Base-by-base conservation (phyloP, 2,888 invertebrate genomes). In the Pyrochroa serraticornis region DNA sequence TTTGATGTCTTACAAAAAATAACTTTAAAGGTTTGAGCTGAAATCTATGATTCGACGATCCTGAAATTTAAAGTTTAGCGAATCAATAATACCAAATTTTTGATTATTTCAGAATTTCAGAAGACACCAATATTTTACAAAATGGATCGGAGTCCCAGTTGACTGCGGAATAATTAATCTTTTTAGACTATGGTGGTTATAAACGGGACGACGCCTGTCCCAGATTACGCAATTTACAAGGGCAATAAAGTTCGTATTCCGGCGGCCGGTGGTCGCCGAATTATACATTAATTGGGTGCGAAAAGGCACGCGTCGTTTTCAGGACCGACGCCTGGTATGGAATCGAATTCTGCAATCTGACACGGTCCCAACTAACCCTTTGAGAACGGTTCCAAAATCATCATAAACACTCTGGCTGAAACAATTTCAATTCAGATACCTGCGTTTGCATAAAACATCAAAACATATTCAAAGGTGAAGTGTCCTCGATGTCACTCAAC, bases 381-480 rank as follows among this genome's bases (percentile, higher is more conserved):
- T 43, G 43, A 33, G 43, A 43, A 43, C 31, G 7, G 33, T 30
- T 9, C 3, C 9, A 41, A 31, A 14, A 42, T 22, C 14, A 39
- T 6, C 12, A 39, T 22, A 12, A 39, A 41, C n/a, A n/a, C n/a
- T n/a, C n/a, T n/a, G n/a, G n/a, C n/a, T n/a, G 9, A 2, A 22
- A 22, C 6, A 22, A 41, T 31, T 41, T 9, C 14, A 22, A 14
- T 31, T 35, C 3, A 9, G 12, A 43, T 12, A 10, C 10, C 32
- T 43, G 33, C 66, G 67, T 69, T 69, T 69, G 69, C 68, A 69
- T 69, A 66, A 60, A 66, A 54, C 55, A 60, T 55, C 60, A 60
- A 61, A 47, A 64, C 58, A 54, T 67, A 68, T 68, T 69, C 62
- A 66, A 68, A 69, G 67, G 59, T 67, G 60, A 64, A 68, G 67